These are phyloP conservation scores for Morinoia aosen DNA, from an alignment of 2,888 invertebrate genomes.

Conservation along the genomic window DNA sequence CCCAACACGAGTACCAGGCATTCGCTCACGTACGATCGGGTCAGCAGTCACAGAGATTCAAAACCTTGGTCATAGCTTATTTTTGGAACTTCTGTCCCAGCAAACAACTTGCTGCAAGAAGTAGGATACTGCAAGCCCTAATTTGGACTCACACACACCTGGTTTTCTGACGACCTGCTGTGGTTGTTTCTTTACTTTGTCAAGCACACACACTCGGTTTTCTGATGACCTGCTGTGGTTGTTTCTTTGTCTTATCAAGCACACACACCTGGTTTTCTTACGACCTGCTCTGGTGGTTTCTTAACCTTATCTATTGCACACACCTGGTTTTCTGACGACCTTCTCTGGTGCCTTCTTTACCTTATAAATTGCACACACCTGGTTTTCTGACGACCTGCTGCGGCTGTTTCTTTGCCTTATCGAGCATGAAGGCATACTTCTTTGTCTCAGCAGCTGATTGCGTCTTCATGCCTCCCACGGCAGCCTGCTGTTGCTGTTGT, in stretches of 20 bases:
- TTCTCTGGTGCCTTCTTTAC: conserved; percentile 55
- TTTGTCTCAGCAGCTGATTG: conserved; percentile 64
- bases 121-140: too few relatives aligned
- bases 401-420: conserved; percentile 62
- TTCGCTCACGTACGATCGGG: too few relatives aligned
- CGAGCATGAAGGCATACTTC: conserved; percentile 66
- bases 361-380: background rate
- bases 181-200: conserved; percentile 62
- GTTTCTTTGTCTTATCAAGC: background rate
- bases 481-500: conserved; percentile 45
- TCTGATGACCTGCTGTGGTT: too few relatives aligned
- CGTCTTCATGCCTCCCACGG: conserved; percentile 56
- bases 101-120: too few relatives aligned
- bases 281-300: conserved; percentile 60
- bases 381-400: conserved; percentile 54
- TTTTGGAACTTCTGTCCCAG: too few relatives aligned
- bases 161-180: conserved; percentile 49
- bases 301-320: conserved; percentile 57
- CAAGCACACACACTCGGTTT: too few relatives aligned
- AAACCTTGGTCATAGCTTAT: too few relatives aligned
- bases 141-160: background rate
- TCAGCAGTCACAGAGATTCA: too few relatives aligned
- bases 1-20: too few relatives aligned
- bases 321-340: conserved; percentile 19
- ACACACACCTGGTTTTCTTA: conserved; percentile 13